Evolutionary conservation across 1,140 invertebrate species (phyloP).

Genomic region (Drepana arcuata): DNA sequence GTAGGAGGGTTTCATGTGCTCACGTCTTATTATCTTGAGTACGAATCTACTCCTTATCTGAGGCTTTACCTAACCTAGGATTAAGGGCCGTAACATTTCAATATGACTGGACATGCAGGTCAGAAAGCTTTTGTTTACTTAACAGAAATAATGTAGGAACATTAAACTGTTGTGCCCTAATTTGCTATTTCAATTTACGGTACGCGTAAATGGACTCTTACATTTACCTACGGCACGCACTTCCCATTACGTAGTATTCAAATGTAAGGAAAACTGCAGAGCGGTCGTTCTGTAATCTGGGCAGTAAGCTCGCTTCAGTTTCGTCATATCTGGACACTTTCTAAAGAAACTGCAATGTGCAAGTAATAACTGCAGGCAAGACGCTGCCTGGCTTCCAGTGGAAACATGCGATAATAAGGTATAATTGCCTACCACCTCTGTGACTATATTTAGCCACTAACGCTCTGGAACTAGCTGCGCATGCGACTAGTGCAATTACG

Average conservation of each 20-base stretch:
- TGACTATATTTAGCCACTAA: slow-evolving; percentile 66
- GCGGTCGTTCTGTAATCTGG: slow-evolving; percentile 38
- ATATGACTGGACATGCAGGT: too few species aligned
- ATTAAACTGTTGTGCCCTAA: slow-evolving; percentile 30
- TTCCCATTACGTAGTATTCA: slow-evolving; percentile 45
- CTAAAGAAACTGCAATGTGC: slow-evolving; percentile 56
- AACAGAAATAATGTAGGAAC: too few species aligned
- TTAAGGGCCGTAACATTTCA: too few species aligned
- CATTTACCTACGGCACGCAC: slow-evolving; percentile 47
- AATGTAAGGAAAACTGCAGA: slow-evolving; percentile 39
- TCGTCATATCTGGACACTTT: slow-evolving; percentile 64
- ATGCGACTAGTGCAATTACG: slow-evolving; percentile 67
- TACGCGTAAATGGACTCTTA: too few species aligned
- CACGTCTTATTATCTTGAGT: neutral
- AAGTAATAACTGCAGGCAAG: slow-evolving; percentile 31
- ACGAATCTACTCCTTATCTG: too few species aligned
- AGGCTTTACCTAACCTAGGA: too few species aligned
- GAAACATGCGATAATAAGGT: slow-evolving; percentile 69
- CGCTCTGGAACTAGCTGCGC: slow-evolving; percentile 59
- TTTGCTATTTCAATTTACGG: slow-evolving; percentile 24
- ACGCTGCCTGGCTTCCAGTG: slow-evolving; percentile 51
- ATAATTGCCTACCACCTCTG: slow-evolving; percentile 63
- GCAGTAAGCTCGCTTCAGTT: slow-evolving; percentile 39
- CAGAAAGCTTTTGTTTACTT: too few species aligned
- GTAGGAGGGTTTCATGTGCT: too few species aligned